Base-by-base conservation (phyloP, 1,140 invertebrate genomes). In the Drosophila ironensis region DNA sequence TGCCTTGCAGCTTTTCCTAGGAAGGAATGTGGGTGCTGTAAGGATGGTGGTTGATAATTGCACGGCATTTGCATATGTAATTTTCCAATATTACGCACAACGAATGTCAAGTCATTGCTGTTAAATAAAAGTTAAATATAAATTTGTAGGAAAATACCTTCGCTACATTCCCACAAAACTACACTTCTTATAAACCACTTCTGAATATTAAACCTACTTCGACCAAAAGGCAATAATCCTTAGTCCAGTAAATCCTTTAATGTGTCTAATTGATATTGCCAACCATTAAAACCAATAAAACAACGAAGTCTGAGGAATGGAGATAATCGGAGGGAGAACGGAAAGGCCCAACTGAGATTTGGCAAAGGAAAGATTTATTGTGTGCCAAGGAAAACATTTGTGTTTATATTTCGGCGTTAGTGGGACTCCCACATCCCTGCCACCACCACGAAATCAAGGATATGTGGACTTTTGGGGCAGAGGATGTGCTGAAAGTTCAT, bases 401-500 rank as follows among this genome's bases (percentile, higher is more conserved):
- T 64, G 68, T 66, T 77, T 72, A 61, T 70, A 82, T 61, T 59
- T 64, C 38, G 35, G 57, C 73, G 75, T 82, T 61, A 56, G 67
- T 63, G 57, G 68, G 51, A 70, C 75, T 68, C 44, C 45, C 20
- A 12, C 30, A 8, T 25, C 35, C 16, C 38, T 9, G 27, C 14
- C 19, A n/a, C 42, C 12, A 24, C 6, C 3, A 30, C 3, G 28
- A 11, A 27, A 19, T 6, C 12, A 38, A 33, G 27, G 45, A 50
- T 38, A 45, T 60, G 66, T 53, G 28, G 20, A 35, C 19, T 30
- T n/a, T 66, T 35, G 47, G 28, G 53, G 35, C 35, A 16, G 37
- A 76, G 78, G 73, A 84, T 82, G 78, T 73, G 70, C 54, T 47
- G 17, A 67, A 84, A 78, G 80, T 84, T 84, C 78, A 84, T 84